Evolutionary conservation across 2,888 invertebrate species (phyloP).

Genomic region (Zeuzera pyrina): DNA sequence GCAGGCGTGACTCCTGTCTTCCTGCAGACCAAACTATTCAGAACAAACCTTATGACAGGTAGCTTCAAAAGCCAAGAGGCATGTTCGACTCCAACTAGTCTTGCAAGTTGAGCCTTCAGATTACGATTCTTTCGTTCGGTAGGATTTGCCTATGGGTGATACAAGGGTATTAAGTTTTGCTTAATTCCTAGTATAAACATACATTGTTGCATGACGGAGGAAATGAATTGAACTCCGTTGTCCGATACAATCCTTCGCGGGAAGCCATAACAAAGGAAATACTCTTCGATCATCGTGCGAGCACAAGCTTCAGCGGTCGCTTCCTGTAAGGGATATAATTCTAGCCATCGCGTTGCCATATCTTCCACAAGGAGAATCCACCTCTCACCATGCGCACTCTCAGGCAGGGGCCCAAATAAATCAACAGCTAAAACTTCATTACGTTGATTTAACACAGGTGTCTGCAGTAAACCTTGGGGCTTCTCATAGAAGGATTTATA

Average conservation of each 20-base stretch:
- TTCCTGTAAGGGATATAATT: constrained; percentile 6
- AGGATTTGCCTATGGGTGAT: constrained; percentile 20
- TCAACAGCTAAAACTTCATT: constrained; percentile 15
- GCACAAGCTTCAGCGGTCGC: constrained; percentile 18
- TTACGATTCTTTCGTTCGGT: constrained; percentile 26
- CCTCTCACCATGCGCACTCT: constrained; percentile 8
- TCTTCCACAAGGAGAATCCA: constrained; percentile 19
- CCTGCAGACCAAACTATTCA: not conserved
- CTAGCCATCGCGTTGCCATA: constrained; percentile 15
- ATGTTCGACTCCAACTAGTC: not conserved
- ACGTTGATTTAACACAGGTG: constrained; percentile 7
- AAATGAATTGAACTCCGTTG: constrained; percentile 23
- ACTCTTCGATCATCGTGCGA: constrained; percentile 13
- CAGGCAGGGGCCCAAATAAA: constrained; percentile 17
- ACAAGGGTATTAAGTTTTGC: constrained; percentile 11
- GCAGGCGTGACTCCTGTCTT: constrained; percentile 1
- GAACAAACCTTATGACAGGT: not conserved
- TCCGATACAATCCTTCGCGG: constrained; percentile 26
- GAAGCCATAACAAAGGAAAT: constrained; percentile 21
- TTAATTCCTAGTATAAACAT: constrained; percentile 9
- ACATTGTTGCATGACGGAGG: constrained; percentile 16
- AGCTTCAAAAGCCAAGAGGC: not conserved
- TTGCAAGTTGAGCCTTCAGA: constrained; percentile 17
- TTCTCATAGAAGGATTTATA: constrained; percentile 14
- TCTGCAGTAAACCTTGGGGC: constrained; percentile 14